These are phyloP conservation scores for Torymus aiolomorphi DNA, from an alignment of 2,888 invertebrate species.

Conservation along the genomic window DNA sequence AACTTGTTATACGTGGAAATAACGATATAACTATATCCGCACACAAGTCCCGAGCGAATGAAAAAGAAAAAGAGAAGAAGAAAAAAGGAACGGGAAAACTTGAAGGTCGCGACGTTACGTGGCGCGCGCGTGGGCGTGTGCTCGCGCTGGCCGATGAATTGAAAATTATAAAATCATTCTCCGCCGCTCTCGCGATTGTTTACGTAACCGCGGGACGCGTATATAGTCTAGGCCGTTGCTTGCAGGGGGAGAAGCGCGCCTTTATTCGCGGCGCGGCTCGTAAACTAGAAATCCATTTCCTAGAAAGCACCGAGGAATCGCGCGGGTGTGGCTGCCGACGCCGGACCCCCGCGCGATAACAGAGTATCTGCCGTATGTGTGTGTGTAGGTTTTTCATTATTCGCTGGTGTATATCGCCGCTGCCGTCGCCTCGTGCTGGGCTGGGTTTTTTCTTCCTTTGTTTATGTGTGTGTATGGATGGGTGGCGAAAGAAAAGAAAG, in stretches of 20 bases:
- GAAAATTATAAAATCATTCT: conserved; percentile 42
- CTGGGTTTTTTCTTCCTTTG: too few species aligned
- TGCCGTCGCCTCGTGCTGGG: too few species aligned
- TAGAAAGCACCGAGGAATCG: conserved; percentile 35
- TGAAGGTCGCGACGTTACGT: conserved; percentile 10
- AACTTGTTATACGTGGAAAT: conserved; percentile 15
- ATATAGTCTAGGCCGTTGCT: neutral
- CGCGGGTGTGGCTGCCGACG: too few species aligned
- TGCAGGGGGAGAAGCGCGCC: neutral
- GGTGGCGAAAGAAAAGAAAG: too few species aligned
- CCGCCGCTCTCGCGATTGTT: conserved; percentile 20
- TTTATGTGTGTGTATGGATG: too few species aligned
- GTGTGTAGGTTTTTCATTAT: too few species aligned
- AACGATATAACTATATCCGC: neutral
- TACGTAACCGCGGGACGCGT: conserved; percentile 22
- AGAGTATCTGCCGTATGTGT: too few species aligned
- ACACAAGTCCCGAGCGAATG: neutral
- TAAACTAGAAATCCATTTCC: conserved; percentile 41
- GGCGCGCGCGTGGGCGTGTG: conserved; percentile 5
- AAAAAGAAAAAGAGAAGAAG: conserved; percentile 12
- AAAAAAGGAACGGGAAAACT: conserved; percentile 15
- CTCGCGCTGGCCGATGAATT: conserved; percentile 26
- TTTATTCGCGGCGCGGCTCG: conserved; percentile 1
- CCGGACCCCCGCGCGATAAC: too few species aligned
- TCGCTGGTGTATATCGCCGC: too few species aligned